Conservation (phyloP, 2,113 vertebrate species). For the Mixornis gularis region DNA sequence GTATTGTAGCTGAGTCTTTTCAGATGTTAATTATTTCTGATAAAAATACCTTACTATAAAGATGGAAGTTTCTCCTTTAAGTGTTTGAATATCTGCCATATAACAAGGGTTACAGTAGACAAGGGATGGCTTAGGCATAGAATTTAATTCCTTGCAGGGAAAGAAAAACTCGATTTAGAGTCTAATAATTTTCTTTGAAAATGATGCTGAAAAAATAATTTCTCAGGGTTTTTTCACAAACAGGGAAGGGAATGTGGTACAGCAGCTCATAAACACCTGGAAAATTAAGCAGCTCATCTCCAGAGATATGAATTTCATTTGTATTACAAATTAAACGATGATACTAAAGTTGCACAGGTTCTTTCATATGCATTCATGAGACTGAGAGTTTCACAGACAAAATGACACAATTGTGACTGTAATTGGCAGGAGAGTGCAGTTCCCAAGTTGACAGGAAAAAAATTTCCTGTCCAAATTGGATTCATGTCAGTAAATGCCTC, state of each 20-base stretch:
- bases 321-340: not conserved
- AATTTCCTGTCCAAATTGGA: slow-evolving; percentile 15
- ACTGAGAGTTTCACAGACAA: not conserved
- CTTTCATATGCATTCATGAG: not conserved
- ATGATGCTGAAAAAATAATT: not conserved
- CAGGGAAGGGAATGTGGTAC: not conserved
- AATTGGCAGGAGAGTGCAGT: not conserved
- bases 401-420: not conserved
- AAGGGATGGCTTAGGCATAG: not conserved
- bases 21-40: not conserved
- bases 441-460: slow-evolving; percentile 17
- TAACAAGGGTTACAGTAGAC: not conserved
- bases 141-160: not conserved
- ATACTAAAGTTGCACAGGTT: not conserved
- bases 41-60: not conserved
- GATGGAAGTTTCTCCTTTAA: not conserved
- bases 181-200: not conserved
- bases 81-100: not conserved
- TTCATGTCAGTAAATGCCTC: not conserved
- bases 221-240: not conserved
- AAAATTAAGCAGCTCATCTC: not conserved
- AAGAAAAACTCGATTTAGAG: not conserved
- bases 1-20: not conserved
- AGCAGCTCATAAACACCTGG: not conserved
- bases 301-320: not conserved